These are phyloP conservation scores for Xerus inauris DNA, from an alignment of 2,113 vertebrate genomes.

Conservation along the genomic window DNA sequence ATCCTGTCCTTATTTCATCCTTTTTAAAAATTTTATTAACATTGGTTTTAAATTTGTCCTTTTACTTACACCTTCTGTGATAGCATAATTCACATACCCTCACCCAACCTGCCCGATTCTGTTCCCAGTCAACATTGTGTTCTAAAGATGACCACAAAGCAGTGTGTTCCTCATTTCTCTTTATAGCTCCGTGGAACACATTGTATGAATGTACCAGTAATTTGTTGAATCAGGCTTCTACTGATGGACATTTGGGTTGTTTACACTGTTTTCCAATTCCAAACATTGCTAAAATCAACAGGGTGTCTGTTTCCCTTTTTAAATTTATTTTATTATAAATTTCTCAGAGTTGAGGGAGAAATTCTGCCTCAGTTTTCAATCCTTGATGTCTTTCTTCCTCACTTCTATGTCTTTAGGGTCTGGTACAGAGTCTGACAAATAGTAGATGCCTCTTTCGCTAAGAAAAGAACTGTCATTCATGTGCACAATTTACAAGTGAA, in stretches of 20 bases:
- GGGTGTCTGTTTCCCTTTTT: background rate
- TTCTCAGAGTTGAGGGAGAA: background rate
- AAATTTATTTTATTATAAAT: background rate
- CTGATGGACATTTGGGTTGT: background rate
- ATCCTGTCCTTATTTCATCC: too few relatives aligned
- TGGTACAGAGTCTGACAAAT: background rate
- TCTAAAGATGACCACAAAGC: background rate
- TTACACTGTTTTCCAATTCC: background rate
- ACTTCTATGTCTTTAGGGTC: background rate
- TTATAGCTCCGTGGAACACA: background rate
- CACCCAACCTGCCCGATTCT: background rate
- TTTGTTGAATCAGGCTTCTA: background rate
- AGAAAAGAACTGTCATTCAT: background rate
- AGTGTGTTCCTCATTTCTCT: background rate
- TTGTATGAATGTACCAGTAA: background rate
- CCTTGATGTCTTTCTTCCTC: background rate
- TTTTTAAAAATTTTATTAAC: background rate
- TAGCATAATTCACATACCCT: background rate
- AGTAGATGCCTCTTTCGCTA: background rate
- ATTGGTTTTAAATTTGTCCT: background rate
- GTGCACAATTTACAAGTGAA: background rate
- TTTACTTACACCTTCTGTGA: background rate
- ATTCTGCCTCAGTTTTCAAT: background rate
- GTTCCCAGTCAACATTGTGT: background rate
- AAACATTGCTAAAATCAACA: background rate